These are phyloP conservation scores for Sarcophaga peregrina DNA, from an alignment of 1,140 invertebrate genomes.

Conservation along the genomic window DNA sequence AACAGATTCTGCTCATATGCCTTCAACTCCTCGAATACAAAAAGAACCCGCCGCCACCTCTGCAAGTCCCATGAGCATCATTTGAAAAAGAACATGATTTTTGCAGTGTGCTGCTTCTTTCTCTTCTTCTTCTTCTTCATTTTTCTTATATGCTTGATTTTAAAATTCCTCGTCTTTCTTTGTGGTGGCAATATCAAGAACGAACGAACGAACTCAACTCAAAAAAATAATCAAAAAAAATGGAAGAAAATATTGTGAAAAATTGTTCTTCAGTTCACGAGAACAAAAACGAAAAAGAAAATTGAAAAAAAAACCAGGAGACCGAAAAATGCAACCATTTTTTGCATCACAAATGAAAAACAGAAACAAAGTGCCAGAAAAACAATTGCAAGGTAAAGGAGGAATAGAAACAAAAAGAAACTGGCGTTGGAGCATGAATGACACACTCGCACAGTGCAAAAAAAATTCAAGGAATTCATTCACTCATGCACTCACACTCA, in stretches of 20 bases:
- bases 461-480: background rate
- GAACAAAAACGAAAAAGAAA: no score
- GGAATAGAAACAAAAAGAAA: background rate
- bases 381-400: background rate
- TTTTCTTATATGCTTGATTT: no score
- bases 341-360: background rate
- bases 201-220: no score
- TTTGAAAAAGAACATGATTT: conserved; percentile 4
- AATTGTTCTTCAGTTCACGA: no score
- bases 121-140: background rate
- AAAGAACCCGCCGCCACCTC: background rate
- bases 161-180: background rate
- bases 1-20: no score
- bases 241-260: no score
- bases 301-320: no score
- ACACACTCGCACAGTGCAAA: background rate
- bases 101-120: background rate
- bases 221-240: no score
- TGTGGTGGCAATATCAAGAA: conserved; percentile 11
- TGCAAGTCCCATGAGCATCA: conserved; percentile 11
- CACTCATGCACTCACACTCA: background rate
- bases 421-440: background rate
- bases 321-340: background rate
- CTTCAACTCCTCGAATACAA: no score
- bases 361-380: background rate